Percentiles rank a stretch among this genome's conserved stretches.
These are phyloP conservation scores for Semotilus atromaculatus DNA, from an alignment of 2,797 vertebrate genomes.

Conservation along the genomic window DNA sequence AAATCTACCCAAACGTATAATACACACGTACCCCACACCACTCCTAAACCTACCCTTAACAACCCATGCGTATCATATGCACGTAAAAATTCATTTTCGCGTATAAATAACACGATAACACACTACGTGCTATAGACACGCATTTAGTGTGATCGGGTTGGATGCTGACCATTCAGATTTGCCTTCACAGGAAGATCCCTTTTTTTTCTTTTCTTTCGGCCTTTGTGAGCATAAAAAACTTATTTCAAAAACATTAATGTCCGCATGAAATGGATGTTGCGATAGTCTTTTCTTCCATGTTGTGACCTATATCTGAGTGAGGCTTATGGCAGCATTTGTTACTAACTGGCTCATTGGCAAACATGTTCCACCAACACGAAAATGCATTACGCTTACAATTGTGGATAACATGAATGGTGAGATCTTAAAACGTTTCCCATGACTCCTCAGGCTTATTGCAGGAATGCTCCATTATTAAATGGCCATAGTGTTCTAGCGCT, in stretches of 20 bases:
- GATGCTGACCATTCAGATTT: neutral
- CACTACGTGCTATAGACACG: too few species aligned
- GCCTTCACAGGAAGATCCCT: neutral
- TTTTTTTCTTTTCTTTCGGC: neutral
- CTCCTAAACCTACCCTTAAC: too few species aligned
- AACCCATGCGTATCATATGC: too few species aligned
- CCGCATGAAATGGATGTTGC: neutral
- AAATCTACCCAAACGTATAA: too few species aligned
- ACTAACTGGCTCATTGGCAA: neutral
- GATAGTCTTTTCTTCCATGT: neutral
- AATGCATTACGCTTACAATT: neutral
- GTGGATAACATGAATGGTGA: neutral
- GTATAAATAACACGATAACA: too few species aligned
- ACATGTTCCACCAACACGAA: neutral
- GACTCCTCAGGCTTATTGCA: conserved; percentile 67
- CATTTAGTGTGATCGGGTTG: too few species aligned
- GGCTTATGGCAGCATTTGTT: neutral
- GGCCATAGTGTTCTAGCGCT: conserved; percentile 77
- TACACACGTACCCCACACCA: too few species aligned
- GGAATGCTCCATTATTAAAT: conserved; percentile 75
- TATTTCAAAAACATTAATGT: neutral
- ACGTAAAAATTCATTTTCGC: too few species aligned
- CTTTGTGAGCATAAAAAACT: neutral
- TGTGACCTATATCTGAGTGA: neutral
- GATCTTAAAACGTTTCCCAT: conserved; percentile 37